A percentile compares a stretch with the other conserved stretches of the same genome.
These are phyloP conservation scores for Bombus waltoni DNA, from an alignment of 1,140 invertebrate species.

Conservation along the genomic window DNA sequence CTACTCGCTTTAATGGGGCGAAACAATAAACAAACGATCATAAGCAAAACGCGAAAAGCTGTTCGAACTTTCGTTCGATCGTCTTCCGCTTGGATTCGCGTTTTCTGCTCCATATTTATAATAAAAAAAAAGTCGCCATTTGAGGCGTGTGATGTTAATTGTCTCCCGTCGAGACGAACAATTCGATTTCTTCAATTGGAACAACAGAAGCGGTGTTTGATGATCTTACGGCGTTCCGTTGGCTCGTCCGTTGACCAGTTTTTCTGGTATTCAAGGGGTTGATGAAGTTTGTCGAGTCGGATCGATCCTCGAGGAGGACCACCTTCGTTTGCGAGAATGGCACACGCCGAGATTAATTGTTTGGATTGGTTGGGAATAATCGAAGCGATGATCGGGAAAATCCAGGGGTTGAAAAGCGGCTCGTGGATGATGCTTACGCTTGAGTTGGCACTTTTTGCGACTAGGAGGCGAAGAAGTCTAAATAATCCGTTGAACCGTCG, in stretches of 20 bases:
- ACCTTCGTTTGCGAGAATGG: constrained; percentile 21
- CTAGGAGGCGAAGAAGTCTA: neutral
- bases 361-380: neutral
- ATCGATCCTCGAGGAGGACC: neutral
- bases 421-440: neutral
- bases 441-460: neutral
- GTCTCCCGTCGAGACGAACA: neutral
- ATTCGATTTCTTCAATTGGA: neutral
- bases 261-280: neutral
- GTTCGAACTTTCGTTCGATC: neutral
- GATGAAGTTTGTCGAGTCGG: neutral
- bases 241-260: neutral
- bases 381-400: neutral
- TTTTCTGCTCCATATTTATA: neutral
- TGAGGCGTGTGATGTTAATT: constrained; percentile 7
- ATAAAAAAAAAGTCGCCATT: neutral
- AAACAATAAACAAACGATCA: neutral
- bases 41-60: too few species aligned
- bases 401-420: neutral
- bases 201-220: neutral
- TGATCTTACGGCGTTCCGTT: neutral
- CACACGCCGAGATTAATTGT: constrained; percentile 34
- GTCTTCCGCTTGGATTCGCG: constrained; percentile 36
- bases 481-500: neutral
- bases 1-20: neutral